A percentile compares a stretch with the other conserved stretches of the same genome.
Evolutionary conservation across 2,888 invertebrate genomes (phyloP).

Genomic region (Elmis aenea): DNA sequence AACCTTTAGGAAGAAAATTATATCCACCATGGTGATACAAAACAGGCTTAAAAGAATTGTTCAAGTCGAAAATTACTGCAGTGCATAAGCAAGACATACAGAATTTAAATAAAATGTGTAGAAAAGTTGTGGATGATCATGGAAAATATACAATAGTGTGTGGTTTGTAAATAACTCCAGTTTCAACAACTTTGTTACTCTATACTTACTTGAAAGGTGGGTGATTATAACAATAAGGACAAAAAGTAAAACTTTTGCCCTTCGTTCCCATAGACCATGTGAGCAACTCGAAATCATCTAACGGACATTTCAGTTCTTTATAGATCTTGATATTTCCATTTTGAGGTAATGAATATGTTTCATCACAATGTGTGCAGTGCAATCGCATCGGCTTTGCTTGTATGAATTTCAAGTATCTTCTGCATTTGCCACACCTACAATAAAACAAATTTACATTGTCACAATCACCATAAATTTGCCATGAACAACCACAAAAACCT

Average conservation of each 20-base stretch:
- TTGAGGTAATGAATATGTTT: constrained; percentile 90
- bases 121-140: too few relatives aligned
- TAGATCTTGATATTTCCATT: constrained; percentile 89
- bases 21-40: too few relatives aligned
- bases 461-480: too few relatives aligned
- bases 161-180: too few relatives aligned
- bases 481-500: too few relatives aligned
- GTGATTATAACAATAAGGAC: constrained; percentile 97
- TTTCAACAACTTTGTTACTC: too few relatives aligned
- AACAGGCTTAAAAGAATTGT: too few relatives aligned
- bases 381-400: constrained; percentile 89
- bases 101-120: too few relatives aligned
- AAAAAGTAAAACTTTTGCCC: constrained; percentile 93
- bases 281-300: constrained; percentile 95
- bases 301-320: constrained; percentile 92
- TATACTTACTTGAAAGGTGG: constrained; percentile 79
- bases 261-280: constrained; percentile 92
- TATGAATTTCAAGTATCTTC: constrained; percentile 96
- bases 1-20: too few relatives aligned
- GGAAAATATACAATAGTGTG: too few relatives aligned
- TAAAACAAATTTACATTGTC: constrained; percentile 6
- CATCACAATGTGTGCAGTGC: constrained; percentile 94
- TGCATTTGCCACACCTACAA: constrained; percentile 78
- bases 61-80: too few relatives aligned
- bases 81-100: too few relatives aligned